Percentiles rank a stretch among this genome's conserved stretches.
Evolutionary conservation across 2,888 invertebrate genomes (phyloP).

Genomic region (Xestia ashworthii): DNA sequence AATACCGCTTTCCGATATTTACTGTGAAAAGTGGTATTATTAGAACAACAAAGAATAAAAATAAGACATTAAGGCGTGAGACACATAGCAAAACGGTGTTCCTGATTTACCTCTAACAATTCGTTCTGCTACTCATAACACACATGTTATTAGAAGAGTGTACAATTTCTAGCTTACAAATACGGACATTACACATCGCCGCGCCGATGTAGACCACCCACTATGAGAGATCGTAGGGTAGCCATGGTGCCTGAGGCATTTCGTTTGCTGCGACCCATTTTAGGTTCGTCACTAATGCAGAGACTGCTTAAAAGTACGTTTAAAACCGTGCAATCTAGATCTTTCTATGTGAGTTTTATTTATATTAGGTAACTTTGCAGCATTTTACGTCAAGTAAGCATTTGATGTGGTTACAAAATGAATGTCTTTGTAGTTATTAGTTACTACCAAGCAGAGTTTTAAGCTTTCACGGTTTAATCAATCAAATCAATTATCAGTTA

Average conservation of each 20-base stretch:
- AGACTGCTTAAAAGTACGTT: conserved; percentile 18
- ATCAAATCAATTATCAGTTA: no score
- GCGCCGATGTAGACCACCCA: conserved; percentile 75
- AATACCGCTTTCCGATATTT: background rate
- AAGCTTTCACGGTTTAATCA: no score
- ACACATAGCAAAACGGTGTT: conserved; percentile 7
- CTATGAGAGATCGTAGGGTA: conserved; percentile 64
- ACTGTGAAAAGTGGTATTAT: background rate
- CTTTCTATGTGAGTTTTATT: conserved; percentile 1
- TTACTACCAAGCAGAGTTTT: background rate
- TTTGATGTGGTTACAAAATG: background rate
- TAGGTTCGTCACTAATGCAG: conserved; percentile 39
- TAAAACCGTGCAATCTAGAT: conserved; percentile 29
- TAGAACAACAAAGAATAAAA: conserved; percentile 4
- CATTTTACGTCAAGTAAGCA: background rate
- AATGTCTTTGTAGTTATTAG: background rate
- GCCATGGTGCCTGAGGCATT: conserved; percentile 55
- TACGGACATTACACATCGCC: conserved; percentile 54
- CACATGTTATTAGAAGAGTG: conserved; percentile 39
- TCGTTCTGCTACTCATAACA: conserved; percentile 41
- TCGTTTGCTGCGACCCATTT: conserved; percentile 46
- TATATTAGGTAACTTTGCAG: background rate
- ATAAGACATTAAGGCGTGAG: conserved; percentile 1
- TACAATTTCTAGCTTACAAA: conserved; percentile 58
- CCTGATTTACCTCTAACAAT: conserved; percentile 40